Conservation (phyloP, 1,140 invertebrate species). For the Bombus consobrinus region DNA sequence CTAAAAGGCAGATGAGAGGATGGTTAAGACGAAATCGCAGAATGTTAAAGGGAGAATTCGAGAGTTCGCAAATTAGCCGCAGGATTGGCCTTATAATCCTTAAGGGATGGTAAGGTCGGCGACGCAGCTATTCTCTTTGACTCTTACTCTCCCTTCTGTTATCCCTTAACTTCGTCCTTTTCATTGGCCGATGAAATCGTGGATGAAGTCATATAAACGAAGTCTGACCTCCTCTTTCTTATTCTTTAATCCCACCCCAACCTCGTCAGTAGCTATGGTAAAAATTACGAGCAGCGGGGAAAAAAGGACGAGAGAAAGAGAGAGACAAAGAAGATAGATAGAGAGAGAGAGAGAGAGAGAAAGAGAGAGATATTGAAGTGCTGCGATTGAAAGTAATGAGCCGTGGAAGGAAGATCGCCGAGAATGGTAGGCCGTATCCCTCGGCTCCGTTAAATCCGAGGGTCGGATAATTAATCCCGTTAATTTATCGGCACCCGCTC, state of each 20-base stretch:
- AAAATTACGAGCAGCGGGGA: conserved; percentile 73
- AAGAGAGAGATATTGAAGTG: conserved; percentile 45
- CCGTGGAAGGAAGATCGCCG: conserved; percentile 64
- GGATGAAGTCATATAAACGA: conserved; percentile 80
- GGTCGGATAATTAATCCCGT: conserved; percentile 68
- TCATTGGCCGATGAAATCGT: conserved; percentile 57
- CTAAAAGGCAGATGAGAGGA: conserved; percentile 38
- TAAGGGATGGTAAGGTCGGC: conserved; percentile 72
- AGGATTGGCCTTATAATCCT: conserved; percentile 81
- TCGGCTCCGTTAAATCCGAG: conserved; percentile 52
- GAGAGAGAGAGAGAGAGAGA: too few species aligned
- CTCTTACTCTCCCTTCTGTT: conserved; percentile 47
- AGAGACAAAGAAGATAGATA: neutral
- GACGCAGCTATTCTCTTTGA: conserved; percentile 59
- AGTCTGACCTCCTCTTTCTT: conserved; percentile 75
- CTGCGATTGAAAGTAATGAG: conserved; percentile 81
- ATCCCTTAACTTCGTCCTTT: conserved; percentile 37
- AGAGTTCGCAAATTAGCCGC: conserved; percentile 82
- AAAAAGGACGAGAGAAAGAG: neutral
- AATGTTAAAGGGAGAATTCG: conserved; percentile 67
- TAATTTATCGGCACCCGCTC: conserved; percentile 61
- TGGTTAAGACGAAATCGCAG: conserved; percentile 53
- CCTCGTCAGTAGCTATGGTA: conserved; percentile 67
- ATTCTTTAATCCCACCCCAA: conserved; percentile 81
- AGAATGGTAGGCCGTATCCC: conserved; percentile 49